Evolutionary conservation across 2,113 vertebrate species (phyloP), one percentile per base, ranked within the genome.

Genomic region (Bucco capensis): DNA sequence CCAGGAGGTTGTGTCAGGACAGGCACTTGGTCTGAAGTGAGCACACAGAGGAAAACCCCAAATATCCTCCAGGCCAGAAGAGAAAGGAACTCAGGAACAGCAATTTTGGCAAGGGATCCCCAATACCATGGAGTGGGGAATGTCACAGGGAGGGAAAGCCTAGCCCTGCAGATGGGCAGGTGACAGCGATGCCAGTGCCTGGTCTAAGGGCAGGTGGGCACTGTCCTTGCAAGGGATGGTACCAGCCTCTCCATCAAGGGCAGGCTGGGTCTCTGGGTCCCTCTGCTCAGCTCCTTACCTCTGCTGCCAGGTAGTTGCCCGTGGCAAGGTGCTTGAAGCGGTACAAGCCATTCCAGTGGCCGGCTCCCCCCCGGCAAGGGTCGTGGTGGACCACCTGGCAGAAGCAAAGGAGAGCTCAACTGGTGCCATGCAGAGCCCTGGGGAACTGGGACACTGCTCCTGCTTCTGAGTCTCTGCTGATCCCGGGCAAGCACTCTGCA

Each of bases 291-390:
- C 37, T 27, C 42, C 60, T 98, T 96, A 99, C 99, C 98, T 99
- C 99, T 0, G 99, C 99, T 75, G 99, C 99, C 96, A 99, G 96
- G 95, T 99, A 99, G 96, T 99, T 98, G 80, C 98, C 99, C 0
- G 99, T 99, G 76, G 99, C 99, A 13, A 99, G 98, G 95, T 99
- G 99, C 94, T 99, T 99, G 96, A 99, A 99, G 73, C 98, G 98
- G 91, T 99, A 99, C 42, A 99, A 97, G 92, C 99, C 99, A 0
- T 99, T 99, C 99, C 99, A 99, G 95, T 99, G 99, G 49, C 99
- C 99, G 1, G 99, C 99, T 83, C 99, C 99, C 53, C 99, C 98
- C 5, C 99, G 98, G 82, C 99, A 99, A 0, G 99, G 99, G 94
- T 99, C 99, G 0, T 99, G 99, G 95, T 99, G 98, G 87, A 99